Base-by-base conservation (phyloP, 2,113 vertebrate genomes). In the Arenaria interpres region DNA sequence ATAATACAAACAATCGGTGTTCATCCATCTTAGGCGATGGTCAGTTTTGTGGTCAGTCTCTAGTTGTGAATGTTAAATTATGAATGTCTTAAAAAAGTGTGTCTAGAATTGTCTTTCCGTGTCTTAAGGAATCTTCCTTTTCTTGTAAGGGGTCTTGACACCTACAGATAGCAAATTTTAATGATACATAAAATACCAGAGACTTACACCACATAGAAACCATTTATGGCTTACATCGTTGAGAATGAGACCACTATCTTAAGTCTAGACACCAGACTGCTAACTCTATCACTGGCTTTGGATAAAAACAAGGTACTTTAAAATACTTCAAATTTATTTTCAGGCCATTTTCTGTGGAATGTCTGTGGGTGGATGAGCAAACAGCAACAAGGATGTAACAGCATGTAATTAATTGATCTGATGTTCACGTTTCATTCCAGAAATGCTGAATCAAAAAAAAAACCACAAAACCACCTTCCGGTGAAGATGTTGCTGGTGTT, bases 331-430 rank as follows among this genome's bases (percentile, higher is more conserved):
- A 6, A 85, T 80, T 62, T 43, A 74, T 95, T 79, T 80, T 82
- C 56, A 74, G 45, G 60, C 93, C 57, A 93, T 92, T 93, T 91
- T 73, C 59, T 69, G 19, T 87, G 89, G 71, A 84, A 87, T 57
- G 73, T 84, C 43, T 0, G 2, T 68, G 87, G 85, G 89, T 90
- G 73, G 86, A 79, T 73, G 57, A 91, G 57, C 81, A 73, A 78
- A 82, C 27, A 76, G 77, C 84, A 87, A 33, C 33, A 66, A 69
- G 78, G 62, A 54, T 80, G 45, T 91, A 94, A 74, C 64, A 69
- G 57, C 41, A 28, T 64, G 10, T 82, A 79, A 79, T 88, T 88
- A 48, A 59, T 50, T 88, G 73, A 78, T 90, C 64, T 69, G 37
- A 74, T 89, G 59, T 46, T 88, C 67, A 6, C 50, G 30, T 57